Percentiles rank a stretch among this genome's conserved stretches.
phyloP scores from a whole-genome alignment of 2,888 invertebrate species.

The Chrysomela aeneicollis region DNA sequence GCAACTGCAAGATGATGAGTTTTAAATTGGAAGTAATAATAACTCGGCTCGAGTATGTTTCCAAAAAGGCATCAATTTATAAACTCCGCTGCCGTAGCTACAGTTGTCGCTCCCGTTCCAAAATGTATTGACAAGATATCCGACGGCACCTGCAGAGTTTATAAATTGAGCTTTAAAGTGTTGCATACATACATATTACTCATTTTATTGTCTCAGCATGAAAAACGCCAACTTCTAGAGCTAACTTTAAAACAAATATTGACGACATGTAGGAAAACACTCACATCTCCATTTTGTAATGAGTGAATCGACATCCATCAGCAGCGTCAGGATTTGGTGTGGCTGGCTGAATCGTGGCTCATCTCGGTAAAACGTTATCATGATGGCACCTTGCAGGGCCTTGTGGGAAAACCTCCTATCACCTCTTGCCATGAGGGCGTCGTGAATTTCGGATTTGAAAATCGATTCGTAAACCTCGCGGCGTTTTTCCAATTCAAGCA shows the following conservation, averaged over 20 bases:
- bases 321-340: conserved; percentile 89
- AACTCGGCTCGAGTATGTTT: no score
- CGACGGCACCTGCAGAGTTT: no score
- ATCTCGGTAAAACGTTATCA: conserved; percentile 97
- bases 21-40: no score
- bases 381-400: conserved; percentile 93
- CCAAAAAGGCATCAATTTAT: no score
- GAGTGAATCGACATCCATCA: conserved; percentile 98
- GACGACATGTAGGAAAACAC: conserved; percentile 49
- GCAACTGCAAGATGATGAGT: no score
- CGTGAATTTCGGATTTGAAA: conserved; percentile 85
- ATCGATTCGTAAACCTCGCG: conserved; percentile 89
- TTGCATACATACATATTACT: no score
- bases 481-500: conserved; percentile 79
- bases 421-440: conserved; percentile 83
- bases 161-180: no score
- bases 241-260: neutral
- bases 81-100: no score
- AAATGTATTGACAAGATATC: no score
- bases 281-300: conserved; percentile 99
- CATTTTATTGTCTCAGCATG: no score
- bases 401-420: conserved; percentile 88
- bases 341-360: conserved; percentile 98
- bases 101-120: no score
- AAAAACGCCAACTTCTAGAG: no score